Evolutionary conservation across 2,113 vertebrate genomes (phyloP), one percentile per base, ranked within the genome.

Genomic region (Clupea harengus): DNA sequence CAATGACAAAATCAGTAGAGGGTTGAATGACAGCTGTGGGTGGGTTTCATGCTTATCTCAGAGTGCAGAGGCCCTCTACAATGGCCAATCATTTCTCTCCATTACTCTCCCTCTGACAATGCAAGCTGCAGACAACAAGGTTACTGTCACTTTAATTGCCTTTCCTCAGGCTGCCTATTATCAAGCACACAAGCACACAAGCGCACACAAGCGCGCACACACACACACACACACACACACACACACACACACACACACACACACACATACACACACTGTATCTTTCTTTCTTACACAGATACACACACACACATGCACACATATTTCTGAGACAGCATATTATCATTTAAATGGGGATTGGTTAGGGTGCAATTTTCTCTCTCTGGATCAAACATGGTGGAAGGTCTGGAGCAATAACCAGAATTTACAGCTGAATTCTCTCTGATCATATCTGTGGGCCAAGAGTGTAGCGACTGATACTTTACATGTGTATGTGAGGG

Each of bases 401-500:
- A 64, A 64, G 72, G 72, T 78, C 28, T 78, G 32, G 72, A 78
- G 25, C 90, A 90, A 91, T 92, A 93, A 93, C 91, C 89, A 91
- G 89, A 92, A 92, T 92, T 91, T 90, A 92, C 89, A 90, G 91
- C 89, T 86, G 90, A 91, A 92, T 94, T 91, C 92, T 90, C 94
- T 94, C 92, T 95, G 94, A 91, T 95, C 92, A 91, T 90, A 91
- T 87, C 93, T 86, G 87, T 90, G 92, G 91, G 86, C 85, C 85
- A 78, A 39, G 72, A 32, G 39, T n/a, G 72, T 18, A 78, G 72
- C 28, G 8, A 25, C 6, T 11, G 5, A 44, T 32, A 39, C 28
- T 17, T 28, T 17, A 44, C 32, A 39, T 15, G 72, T 32, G 28
- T 15, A 39, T 78, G 25, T 78, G 25, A 17, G 72, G 72, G 39